These are phyloP conservation scores for Copidosoma floridanum DNA, from an alignment of 1,140 invertebrate species.

Conservation along the genomic window DNA sequence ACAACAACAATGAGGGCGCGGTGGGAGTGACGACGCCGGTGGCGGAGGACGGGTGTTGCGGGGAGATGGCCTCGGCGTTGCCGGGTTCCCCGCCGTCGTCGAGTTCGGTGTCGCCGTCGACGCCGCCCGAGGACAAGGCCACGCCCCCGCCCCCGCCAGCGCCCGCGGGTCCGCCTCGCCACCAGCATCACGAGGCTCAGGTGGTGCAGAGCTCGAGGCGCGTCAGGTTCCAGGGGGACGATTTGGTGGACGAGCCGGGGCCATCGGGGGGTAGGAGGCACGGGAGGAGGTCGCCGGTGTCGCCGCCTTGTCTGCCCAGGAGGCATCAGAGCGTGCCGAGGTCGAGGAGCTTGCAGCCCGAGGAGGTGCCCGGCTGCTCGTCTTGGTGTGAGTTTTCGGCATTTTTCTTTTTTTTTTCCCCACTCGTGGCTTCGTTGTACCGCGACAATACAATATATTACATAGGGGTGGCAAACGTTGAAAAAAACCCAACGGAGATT, in stretches of 20 bases:
- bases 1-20: too few relatives aligned
- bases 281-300: conserved; percentile 35
- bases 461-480: too few relatives aligned
- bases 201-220: conserved; percentile 51
- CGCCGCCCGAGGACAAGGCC: conserved; percentile 25
- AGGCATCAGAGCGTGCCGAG: conserved; percentile 50
- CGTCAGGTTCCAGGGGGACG: conserved; percentile 68
- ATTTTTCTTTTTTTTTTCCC: too few relatives aligned
- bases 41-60: conserved; percentile 11
- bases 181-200: too few relatives aligned
- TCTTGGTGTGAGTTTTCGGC: conserved; percentile 44
- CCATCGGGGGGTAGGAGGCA: conserved; percentile 31
- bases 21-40: too few relatives aligned
- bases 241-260: conserved; percentile 46
- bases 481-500: too few relatives aligned
- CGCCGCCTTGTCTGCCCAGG: conserved; percentile 51
- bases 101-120: conserved; percentile 54
- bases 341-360: conserved; percentile 49
- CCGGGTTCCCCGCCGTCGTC: conserved; percentile 38
- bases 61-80: conserved; percentile 30
- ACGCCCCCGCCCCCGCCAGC: conserved; percentile 31
- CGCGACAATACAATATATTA: too few relatives aligned
- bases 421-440: too few relatives aligned
- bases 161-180: conserved; percentile 29
- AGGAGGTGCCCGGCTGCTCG: conserved; percentile 52